These are phyloP conservation scores for Cataglyphis hispanica DNA, from an alignment of 1,140 invertebrate genomes.

Conservation along the genomic window DNA sequence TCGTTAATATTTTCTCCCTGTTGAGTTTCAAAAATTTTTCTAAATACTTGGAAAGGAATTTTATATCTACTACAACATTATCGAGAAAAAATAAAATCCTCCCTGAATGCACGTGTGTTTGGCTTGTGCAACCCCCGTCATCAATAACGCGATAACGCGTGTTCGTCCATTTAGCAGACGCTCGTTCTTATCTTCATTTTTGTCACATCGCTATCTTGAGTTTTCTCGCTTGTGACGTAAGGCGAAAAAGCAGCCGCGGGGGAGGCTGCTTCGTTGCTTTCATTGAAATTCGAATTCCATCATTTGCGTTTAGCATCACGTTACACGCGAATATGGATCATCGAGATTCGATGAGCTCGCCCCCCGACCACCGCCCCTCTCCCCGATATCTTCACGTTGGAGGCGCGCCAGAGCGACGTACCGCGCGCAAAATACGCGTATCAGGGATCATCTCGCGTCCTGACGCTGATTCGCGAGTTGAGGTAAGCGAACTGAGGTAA, in stretches of 20 bases:
- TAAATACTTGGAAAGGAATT: background rate
- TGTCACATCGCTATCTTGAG: constrained; percentile 26
- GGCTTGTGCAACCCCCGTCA: background rate
- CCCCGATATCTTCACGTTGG: constrained; percentile 78
- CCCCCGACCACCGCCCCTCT: constrained; percentile 27
- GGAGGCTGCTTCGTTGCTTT: background rate
- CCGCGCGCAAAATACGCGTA: constrained; percentile 80
- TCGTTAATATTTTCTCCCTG: background rate
- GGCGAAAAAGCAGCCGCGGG: background rate
- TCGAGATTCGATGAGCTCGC: constrained; percentile 80
- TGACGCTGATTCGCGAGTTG: constrained; percentile 72
- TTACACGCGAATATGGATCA: constrained; percentile 79
- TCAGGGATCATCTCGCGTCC: constrained; percentile 76
- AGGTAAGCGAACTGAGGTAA: constrained; percentile 76
- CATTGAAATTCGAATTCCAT: constrained; percentile 11
- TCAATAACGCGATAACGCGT: background rate
- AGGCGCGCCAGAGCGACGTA: constrained; percentile 79
- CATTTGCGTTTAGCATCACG: constrained; percentile 10
- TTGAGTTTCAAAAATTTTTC: background rate
- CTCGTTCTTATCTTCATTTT: constrained; percentile 16
- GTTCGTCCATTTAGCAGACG: background rate
- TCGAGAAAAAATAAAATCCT: background rate
- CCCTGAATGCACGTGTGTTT: background rate
- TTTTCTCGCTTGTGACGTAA: background rate
- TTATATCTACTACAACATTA: background rate